Percentiles rank a stretch among this genome's conserved stretches.
phyloP scores from a whole-genome alignment of 1,140 invertebrate genomes.

The Aphelenchoides avenae region DNA sequence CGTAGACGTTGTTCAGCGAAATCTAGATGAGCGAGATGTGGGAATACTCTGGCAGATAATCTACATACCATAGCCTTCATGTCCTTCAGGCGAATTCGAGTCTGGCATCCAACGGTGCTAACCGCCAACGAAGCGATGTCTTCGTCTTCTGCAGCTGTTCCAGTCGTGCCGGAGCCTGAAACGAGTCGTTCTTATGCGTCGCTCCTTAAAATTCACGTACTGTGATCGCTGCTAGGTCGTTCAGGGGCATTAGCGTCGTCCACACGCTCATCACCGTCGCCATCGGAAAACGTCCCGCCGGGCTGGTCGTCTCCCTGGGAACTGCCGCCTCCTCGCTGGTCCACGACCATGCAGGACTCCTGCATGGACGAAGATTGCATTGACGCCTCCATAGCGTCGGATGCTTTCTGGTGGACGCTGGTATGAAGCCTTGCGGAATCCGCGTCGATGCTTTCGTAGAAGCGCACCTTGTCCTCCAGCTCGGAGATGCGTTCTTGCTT shows the following conservation, averaged over 20 bases:
- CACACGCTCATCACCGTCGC: too few relatives aligned
- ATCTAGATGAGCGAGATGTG: too few relatives aligned
- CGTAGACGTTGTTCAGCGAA: slow-evolving; percentile 26
- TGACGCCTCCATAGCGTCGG: not conserved
- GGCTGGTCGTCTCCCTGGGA: too few relatives aligned
- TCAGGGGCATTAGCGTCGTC: too few relatives aligned
- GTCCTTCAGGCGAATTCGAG: slow-evolving; percentile 18
- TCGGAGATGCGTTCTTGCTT: slow-evolving; percentile 33
- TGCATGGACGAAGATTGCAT: slow-evolving; percentile 5
- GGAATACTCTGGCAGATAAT: too few relatives aligned
- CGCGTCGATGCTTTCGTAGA: slow-evolving; percentile 20
- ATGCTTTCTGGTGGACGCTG: not conserved
- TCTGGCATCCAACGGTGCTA: slow-evolving; percentile 22
- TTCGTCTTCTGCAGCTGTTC: slow-evolving; percentile 11
- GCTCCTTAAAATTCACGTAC: too few relatives aligned
- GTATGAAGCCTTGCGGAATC: not conserved
- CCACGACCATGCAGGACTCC: slow-evolving; percentile 28
- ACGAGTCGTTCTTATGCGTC: too few relatives aligned
- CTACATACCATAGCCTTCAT: slow-evolving; percentile 42
- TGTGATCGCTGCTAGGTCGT: too few relatives aligned
- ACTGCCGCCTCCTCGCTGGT: too few relatives aligned
- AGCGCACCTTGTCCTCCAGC: slow-evolving; percentile 28
- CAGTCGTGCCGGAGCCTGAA: too few relatives aligned
- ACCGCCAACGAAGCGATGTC: not conserved
- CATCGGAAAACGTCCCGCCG: too few relatives aligned